Base-by-base conservation (phyloP, 2,888 invertebrate genomes). In the Drosophila setosimentum region DNA sequence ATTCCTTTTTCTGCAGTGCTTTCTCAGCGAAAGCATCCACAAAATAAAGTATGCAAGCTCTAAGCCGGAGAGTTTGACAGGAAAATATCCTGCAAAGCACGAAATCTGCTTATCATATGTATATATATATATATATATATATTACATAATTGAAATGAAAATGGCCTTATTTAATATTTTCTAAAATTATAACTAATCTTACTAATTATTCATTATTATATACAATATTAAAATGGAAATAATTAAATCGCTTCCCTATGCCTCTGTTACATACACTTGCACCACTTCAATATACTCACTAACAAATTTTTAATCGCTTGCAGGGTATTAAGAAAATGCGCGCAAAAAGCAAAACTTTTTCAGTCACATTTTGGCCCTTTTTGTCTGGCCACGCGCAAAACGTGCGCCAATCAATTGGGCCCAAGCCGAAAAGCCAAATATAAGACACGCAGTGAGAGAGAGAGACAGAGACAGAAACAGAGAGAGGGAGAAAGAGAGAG, bases 371-470 rank as follows among this genome's bases (percentile, higher is more conserved):
- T 66, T 66, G 66, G 65, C 53, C 29, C 37, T 13, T 21, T 51
- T 49, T 51, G 51, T 61, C 57, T 65, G 49, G 73, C 68, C 89
- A 88, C 87, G 89, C 87, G 89, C 82, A 85, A 87, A 89, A 87
- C 86, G 89, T 85, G 89, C 85, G 87, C 85, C 85, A 89, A 87
- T 85, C 85, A 89, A 89, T 85, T 87, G 83, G 68, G 65, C 69
- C 61, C 63, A 66, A 59, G 53, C 29, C 21, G 18, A 65, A 66
- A 42, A 50, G 49, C 16, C 30, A 63, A 37, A 37, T 27, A 53
- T n/a, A 13, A 42, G 37, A 29, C 63, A 66, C 48, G 67, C 51
- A 54, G 65, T 42, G 18, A 61, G 49, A 51, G 13, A 58, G n/a
- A 42, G 21, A 48, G 58, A 42, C 16, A 54, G 53, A 55, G 7